Base-by-base conservation (phyloP, 2,888 invertebrate species). In the Caenorhabditis becei region DNA sequence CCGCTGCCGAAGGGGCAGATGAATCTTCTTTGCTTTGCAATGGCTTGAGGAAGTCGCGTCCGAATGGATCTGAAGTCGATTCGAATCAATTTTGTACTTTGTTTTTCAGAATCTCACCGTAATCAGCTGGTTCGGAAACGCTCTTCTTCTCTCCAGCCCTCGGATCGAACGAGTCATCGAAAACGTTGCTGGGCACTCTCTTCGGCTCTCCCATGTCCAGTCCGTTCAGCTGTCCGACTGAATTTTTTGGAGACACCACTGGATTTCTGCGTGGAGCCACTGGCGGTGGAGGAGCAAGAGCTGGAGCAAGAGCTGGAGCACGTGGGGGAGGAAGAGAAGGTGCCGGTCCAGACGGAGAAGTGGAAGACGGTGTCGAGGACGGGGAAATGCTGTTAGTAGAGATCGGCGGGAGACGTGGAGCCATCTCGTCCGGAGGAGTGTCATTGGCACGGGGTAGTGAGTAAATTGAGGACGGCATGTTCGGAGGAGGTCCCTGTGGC, bases 161-260 rank as follows among this genome's bases (percentile, higher is more conserved):
- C 0, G 96, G 96, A 93, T 96, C 95, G 91, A 96, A 96, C 92
- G 95, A 90, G 54, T 92, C 91, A 49, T 89, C 88, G 59, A 88
- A 89, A 1, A 88, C 56, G 37, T 86, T 83, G 20, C 44, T 63
- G n/a, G 77, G 79, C 53, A 83, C 47, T 28, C 91, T 94, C 89
- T 96, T 95, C 28, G 59, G 11, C 47, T 74, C 72, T 23, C 70
- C 78, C 11, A 80, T 49, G 24, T 80, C 47, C 61, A 80, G 24
- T 24, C 77, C 77, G 11, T 71, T 70, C 59, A 80, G 56, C 32
- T 74, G 72, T 47, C 62, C 63, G n/a, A 63, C 65, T 5, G 79
- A 79, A n/a, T 58, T 79, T 26, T 65, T 70, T 44, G 77, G 77
- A 14, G 80, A 74, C 0, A 47, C 35, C 7, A 69, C 20, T 0